phyloP scores from a whole-genome alignment of 2,113 vertebrate species.

The Otocyon megalotis region DNA sequence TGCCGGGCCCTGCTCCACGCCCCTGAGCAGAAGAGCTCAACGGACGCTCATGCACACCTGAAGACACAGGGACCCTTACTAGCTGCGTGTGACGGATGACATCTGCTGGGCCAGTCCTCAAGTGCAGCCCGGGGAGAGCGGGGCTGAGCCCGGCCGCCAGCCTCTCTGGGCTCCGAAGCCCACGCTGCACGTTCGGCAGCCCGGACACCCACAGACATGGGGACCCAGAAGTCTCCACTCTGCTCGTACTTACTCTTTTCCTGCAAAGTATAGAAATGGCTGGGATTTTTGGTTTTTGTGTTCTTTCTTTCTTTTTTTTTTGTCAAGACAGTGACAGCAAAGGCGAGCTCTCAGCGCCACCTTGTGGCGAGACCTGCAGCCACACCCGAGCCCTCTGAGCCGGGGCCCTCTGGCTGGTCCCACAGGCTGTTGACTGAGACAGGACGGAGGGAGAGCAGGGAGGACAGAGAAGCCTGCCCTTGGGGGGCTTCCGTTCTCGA shows the following conservation, averaged over 20 bases:
- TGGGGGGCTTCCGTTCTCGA: background rate
- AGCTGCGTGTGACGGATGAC: background rate
- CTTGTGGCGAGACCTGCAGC: background rate
- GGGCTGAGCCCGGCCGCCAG: rapidly evolving
- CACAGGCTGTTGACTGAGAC: background rate
- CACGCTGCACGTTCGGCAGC: rapidly evolving
- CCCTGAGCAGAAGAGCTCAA: rapidly evolving
- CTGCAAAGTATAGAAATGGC: rapidly evolving
- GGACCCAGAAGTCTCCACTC: background rate
- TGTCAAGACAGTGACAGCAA: background rate
- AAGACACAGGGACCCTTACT: rapidly evolving
- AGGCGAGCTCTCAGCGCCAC: background rate
- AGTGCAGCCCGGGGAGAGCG: too few species aligned
- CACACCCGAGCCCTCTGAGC: rapidly evolving
- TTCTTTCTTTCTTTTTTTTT: too few species aligned
- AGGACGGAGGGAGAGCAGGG: background rate
- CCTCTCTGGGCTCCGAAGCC: background rate
- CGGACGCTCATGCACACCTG: rapidly evolving
- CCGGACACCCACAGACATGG: rapidly evolving
- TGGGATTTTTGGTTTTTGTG: too few species aligned
- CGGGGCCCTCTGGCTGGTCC: rapidly evolving
- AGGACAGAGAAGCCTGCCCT: background rate
- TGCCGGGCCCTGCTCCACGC: background rate
- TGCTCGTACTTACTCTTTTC: background rate
- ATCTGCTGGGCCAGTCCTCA: background rate